phyloP scores from a whole-genome alignment of 2,888 invertebrate genomes.

The Proisotoma minuta region DNA sequence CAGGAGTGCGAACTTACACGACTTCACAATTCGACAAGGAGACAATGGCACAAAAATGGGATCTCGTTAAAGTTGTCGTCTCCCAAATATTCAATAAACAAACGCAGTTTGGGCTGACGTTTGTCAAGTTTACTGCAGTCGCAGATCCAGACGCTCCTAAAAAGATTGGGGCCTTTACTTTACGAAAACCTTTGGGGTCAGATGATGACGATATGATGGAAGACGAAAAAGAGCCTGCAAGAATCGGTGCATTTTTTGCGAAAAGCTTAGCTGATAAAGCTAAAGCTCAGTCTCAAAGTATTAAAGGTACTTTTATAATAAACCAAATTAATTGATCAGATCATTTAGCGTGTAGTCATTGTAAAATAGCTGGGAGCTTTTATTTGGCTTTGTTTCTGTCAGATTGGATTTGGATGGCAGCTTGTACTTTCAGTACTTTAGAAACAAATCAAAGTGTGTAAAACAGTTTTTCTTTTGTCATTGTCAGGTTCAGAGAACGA shows the following conservation, averaged over 20 bases:
- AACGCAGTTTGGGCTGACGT: slow-evolving; percentile 73
- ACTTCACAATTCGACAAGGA: slow-evolving; percentile 59
- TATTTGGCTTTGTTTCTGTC: too few relatives aligned
- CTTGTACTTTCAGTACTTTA: too few relatives aligned
- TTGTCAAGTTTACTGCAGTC: slow-evolving; percentile 64
- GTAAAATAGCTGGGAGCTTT: too few relatives aligned
- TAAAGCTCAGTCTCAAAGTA: neutral
- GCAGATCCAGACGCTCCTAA: slow-evolving; percentile 36
- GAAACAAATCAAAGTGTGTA: too few relatives aligned
- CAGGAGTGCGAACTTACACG: slow-evolving; percentile 70
- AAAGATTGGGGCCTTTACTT: slow-evolving; percentile 30
- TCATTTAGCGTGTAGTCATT: too few relatives aligned
- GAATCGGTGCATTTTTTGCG: slow-evolving; percentile 63
- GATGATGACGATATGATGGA: slow-evolving; percentile 54
- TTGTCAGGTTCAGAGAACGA: neutral
- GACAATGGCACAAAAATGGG: slow-evolving; percentile 66
- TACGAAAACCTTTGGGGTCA: slow-evolving; percentile 48
- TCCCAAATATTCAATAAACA: slow-evolving; percentile 81
- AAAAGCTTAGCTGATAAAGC: slow-evolving; percentile 46
- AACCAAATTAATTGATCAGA: too few relatives aligned
- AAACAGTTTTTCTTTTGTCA: neutral
- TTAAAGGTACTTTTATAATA: neutral
- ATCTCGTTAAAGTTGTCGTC: slow-evolving; percentile 74
- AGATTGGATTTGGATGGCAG: too few relatives aligned
- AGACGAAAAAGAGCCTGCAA: slow-evolving; percentile 54